Evolutionary conservation across 2,888 invertebrate genomes (phyloP).

Genomic region (Orthosia incerta): DNA sequence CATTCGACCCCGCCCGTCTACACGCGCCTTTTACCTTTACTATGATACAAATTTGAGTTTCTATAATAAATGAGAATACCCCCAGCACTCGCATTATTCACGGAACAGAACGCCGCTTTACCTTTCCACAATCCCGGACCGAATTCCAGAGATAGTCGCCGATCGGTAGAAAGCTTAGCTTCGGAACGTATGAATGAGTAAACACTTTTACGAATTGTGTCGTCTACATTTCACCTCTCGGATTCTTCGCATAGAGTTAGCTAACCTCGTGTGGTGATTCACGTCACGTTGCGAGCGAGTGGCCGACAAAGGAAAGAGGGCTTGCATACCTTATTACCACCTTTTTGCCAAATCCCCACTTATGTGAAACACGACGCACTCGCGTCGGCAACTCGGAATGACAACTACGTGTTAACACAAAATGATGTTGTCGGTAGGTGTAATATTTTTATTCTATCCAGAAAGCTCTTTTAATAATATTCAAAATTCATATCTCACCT

Average conservation of each 20-base stretch:
- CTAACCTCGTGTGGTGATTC: conserved; percentile 86
- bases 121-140: conserved; percentile 68
- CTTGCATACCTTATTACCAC: conserved; percentile 90
- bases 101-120: conserved; percentile 72
- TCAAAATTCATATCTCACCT: conserved; percentile 51
- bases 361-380: conserved; percentile 87
- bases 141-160: conserved; percentile 70
- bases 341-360: conserved; percentile 89
- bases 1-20: conserved; percentile 85
- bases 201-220: conserved; percentile 81
- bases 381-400: conserved; percentile 83
- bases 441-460: conserved; percentile 65
- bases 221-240: conserved; percentile 79
- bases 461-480: conserved; percentile 52
- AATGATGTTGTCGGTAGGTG: conserved; percentile 69
- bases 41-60: conserved; percentile 88
- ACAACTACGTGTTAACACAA: conserved; percentile 81
- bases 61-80: conserved; percentile 86
- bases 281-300: conserved; percentile 88
- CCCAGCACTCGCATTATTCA: conserved; percentile 75
- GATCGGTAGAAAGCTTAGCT: conserved; percentile 70
- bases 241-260: conserved; percentile 83
- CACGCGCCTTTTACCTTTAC: conserved; percentile 86
- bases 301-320: conserved; percentile 90
- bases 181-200: conserved; percentile 79